Conservation (phyloP, 2,797 vertebrate genomes). For the Leptodactylus fallax region DNA sequence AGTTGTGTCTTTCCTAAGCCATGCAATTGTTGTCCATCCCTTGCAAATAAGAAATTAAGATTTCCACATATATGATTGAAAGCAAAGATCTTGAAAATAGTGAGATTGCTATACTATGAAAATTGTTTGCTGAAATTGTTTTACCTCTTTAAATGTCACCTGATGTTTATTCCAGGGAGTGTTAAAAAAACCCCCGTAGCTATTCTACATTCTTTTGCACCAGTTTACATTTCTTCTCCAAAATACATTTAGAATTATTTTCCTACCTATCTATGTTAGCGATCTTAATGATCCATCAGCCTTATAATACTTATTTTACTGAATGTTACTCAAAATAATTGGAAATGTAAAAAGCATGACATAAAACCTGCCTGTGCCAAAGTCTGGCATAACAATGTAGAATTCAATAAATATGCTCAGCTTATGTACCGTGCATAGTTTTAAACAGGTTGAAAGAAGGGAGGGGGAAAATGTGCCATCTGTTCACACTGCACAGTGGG, state of each 20-base stretch:
- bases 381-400: neutral
- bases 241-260: neutral
- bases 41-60: too few species aligned
- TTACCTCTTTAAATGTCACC: neutral
- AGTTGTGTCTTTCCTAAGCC: too few species aligned
- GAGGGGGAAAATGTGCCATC: constrained; percentile 43
- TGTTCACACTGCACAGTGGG: constrained; percentile 18
- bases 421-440: constrained; percentile 13
- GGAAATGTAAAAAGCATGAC: constrained; percentile 19
- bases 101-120: too few species aligned
- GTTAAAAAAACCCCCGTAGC: neutral
- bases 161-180: neutral
- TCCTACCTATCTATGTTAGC: too few species aligned
- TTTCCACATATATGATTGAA: too few species aligned
- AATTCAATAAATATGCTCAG: neutral
- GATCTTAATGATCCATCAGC: neutral
- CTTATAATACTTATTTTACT: neutral
- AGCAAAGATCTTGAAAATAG: too few species aligned
- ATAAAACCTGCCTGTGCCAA: neutral
- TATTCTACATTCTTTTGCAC: neutral
- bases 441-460: constrained; percentile 20
- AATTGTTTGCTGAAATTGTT: neutral
- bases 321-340: neutral
- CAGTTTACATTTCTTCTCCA: neutral
- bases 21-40: too few species aligned